Base-by-base conservation (phyloP, 2,113 vertebrate species). In the Ramphastos sulfuratus region DNA sequence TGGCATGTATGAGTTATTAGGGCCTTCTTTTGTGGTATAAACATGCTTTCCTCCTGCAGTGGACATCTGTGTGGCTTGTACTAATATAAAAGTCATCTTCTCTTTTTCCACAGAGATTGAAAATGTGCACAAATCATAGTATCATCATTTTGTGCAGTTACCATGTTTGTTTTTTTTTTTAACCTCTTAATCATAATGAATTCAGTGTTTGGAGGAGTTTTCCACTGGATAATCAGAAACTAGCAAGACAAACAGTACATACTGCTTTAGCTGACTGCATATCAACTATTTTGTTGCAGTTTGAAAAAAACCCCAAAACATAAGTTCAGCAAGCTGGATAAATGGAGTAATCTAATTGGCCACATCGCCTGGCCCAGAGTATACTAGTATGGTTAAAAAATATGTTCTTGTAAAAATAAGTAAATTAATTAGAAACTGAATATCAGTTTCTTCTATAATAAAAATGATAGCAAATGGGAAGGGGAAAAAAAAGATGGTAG, bases 401-500 rank as follows among this genome's bases (percentile, higher is more conserved):
- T 92, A 87, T 9, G 8, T 94, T 97, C 56, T 69, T 67, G 25
- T 73, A 64, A 93, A 84, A 89, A 93, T 46, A 83, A 60, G 44
- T 42, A 69, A 71, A 67, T 90, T 9, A 89, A 60, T 82, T 71
- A 85, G 73, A 95, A 94, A 81, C 59, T 82, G 81, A 95, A 96
- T 94, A 97, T 95, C n/a, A 77, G n/a, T 96, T 96, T 79, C 61
- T 94, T 93, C 59, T 48, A 9, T 74, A 97, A 94, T 96, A 97
- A 97, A 94, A 92, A 85, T 56, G 20, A 64, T 69, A 85, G 78
- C 31, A 96, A 93, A 92, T 28, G 17, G 55, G 66, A 78, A 89
- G 93, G 95, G 96, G 92, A 76, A 37, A 94, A 96, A 95, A 96
- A 97, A 96, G 71, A 93, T 95, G 84, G 94, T 97, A 97, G 97